Base-by-base conservation (phyloP, 2,888 invertebrate genomes). In the Macrophya alboannulata region DNA sequence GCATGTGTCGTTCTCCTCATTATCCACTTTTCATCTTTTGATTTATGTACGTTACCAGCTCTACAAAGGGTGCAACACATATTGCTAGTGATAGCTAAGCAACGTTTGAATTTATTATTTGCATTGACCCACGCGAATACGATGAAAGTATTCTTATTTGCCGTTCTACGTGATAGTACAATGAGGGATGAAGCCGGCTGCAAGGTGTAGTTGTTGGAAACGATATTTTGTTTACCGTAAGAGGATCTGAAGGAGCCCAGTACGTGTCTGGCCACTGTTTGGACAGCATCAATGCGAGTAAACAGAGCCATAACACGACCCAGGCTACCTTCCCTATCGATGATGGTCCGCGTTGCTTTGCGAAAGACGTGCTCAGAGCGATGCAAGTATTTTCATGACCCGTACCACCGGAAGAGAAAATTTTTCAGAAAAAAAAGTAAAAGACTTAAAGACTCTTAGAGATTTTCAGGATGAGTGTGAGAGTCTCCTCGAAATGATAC, bases 221-320 rank as follows among this genome's bases (percentile, higher is more conserved):
- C 71, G 83, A 83, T 83, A 83, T 83, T 83, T 83, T 83, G 83
- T 83, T 83, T 83, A 68, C 83, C 83, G 65, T 83, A 45, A 71
- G 83, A 83, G 82, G 71, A 83, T 83, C 83, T 59, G 48, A 83
- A 83, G 83, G 83, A 65, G 83, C 71, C 71, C 71, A 37, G 83
- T 83, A 83, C 83, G 83, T 83, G 83, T 83, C 83, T 83, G 83
- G 83, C 65, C 83, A 71, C 65, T 83, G 83, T 83, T 83, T 83
- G 83, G 83, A 83, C 83, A 83, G 83, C 83, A 83, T 83, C 83
- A 83, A 83, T 83, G 83, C 83, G 83, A 83, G 83, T 71, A 83
- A 83, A 83, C 83, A 83, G 68, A 83, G 51, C 68, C 37, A 83
- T 83, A 83, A 83, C 71, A 51, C 83, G 65, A 59, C 68, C 68